Evolutionary conservation across 2,797 vertebrate species (phyloP).

Genomic region (Lutjanus argentimaculatus): DNA sequence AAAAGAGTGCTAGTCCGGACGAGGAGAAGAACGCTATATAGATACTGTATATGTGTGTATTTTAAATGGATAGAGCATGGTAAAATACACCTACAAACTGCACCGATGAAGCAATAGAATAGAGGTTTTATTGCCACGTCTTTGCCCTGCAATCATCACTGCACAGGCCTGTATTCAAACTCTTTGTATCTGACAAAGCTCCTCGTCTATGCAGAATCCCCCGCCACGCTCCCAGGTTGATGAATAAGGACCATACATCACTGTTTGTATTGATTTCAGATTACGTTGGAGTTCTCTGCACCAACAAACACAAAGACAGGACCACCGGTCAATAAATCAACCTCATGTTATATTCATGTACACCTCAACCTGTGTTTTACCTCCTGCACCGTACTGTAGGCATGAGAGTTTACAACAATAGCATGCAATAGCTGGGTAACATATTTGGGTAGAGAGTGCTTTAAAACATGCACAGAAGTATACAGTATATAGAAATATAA

Average conservation of each 20-base stretch:
- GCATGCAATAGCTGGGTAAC: background rate
- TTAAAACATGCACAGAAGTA: background rate
- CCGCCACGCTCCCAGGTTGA: constrained; percentile 38
- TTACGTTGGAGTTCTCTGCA: constrained; percentile 63
- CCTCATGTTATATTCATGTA: constrained; percentile 79
- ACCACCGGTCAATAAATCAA: constrained; percentile 73
- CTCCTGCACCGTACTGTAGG: constrained; percentile 17
- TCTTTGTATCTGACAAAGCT: constrained; percentile 19
- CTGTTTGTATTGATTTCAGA: constrained; percentile 59
- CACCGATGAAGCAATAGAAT: background rate
- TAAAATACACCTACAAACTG: no score
- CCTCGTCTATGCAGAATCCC: constrained; percentile 1
- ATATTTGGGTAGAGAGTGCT: background rate
- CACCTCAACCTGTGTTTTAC: constrained; percentile 69
- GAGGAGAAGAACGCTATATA: background rate
- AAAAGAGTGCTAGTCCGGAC: background rate
- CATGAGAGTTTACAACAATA: background rate
- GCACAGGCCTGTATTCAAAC: constrained; percentile 13
- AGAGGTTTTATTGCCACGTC: background rate
- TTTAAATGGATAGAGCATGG: background rate
- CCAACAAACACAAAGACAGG: constrained; percentile 72
- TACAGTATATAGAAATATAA: no score
- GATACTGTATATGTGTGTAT: background rate
- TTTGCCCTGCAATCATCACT: constrained; percentile 10
- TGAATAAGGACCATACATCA: constrained; percentile 68